Percentiles rank a stretch among this genome's conserved stretches.
phyloP scores from a whole-genome alignment of 2,888 invertebrate species.

The Oscheius myriophilus region DNA sequence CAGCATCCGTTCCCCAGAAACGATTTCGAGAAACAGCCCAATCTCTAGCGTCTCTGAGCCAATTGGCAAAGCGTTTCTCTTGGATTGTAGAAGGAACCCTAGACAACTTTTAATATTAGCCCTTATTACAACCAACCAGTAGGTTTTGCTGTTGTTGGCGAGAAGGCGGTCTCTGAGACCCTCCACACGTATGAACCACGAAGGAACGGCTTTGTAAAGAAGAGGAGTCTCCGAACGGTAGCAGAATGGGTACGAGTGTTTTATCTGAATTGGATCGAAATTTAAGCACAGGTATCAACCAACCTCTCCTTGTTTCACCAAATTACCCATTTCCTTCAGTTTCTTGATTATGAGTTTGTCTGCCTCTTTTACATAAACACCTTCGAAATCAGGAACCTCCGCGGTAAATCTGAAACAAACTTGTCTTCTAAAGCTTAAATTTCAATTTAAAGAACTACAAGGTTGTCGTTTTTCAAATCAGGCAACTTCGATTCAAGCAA shows the following conservation, averaged over 20 bases:
- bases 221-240: constrained; percentile 99
- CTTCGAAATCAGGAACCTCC: constrained; percentile 80
- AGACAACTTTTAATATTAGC: constrained; percentile 2
- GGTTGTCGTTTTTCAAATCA: constrained; percentile 77
- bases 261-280: constrained; percentile 69
- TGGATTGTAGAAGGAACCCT: constrained; percentile 95
- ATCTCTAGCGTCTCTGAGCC: constrained; percentile 94
- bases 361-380: constrained; percentile 94
- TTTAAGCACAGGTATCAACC: not conserved
- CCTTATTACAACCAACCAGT: constrained; percentile 79
- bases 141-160: constrained; percentile 84
- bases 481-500: constrained; percentile 60
- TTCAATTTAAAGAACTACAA: constrained; percentile 78
- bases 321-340: constrained; percentile 81
- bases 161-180: constrained; percentile 85
- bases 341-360: constrained; percentile 90
- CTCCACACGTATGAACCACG: constrained; percentile 97
- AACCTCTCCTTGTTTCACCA: constrained; percentile 79
- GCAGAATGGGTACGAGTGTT: constrained; percentile 97
- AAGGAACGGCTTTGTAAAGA: constrained; percentile 96
- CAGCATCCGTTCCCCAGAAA: constrained; percentile 99
- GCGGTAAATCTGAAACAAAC: constrained; percentile 67
- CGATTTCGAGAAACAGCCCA: constrained; percentile 97
- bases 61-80: constrained; percentile 97
- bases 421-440: not conserved